These are phyloP conservation scores for Silurus aristotelis DNA, from an alignment of 2,797 vertebrate species.

Conservation along the genomic window DNA sequence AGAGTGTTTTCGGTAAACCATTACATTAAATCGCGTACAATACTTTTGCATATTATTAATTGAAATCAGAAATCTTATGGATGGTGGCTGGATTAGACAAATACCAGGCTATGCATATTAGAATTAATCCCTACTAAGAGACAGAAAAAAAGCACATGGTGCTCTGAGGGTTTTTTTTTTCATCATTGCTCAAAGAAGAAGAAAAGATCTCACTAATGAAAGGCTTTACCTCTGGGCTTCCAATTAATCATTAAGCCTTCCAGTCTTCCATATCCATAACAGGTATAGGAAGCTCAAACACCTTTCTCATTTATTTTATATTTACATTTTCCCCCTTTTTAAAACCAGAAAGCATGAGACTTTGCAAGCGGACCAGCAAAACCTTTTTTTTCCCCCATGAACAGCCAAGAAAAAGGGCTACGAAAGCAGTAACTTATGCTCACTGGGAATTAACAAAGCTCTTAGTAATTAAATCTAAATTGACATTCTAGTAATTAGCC, in stretches of 20 bases:
- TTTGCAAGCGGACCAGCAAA: constrained; percentile 55
- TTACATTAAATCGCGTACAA: background rate
- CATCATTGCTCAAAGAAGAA: background rate
- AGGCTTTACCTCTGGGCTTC: constrained; percentile 62
- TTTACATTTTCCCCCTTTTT: constrained; percentile 63
- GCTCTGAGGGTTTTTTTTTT: background rate
- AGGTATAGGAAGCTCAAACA: constrained; percentile 55
- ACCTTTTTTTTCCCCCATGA: constrained; percentile 51
- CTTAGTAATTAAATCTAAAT: constrained; percentile 99
- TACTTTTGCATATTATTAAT: background rate
- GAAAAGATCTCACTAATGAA: constrained; percentile 71
- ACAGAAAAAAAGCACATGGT: constrained; percentile 25
- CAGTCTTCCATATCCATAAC: constrained; percentile 58
- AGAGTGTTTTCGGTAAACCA: constrained; percentile 51
- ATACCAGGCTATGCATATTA: background rate
- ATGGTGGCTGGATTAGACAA: background rate
- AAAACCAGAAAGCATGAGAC: constrained; percentile 60
- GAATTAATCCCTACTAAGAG: constrained; percentile 40
- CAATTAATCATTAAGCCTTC: constrained; percentile 71
- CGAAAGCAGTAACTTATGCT: constrained; percentile 76
- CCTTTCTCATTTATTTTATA: constrained; percentile 69
- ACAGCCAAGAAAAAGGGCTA: constrained; percentile 57
- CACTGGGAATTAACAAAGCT: constrained; percentile 86
- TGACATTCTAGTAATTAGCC: constrained; percentile 98
- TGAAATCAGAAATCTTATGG: background rate